Base-by-base conservation (phyloP, 1,140 invertebrate species). In the Microplitis mediator region DNA sequence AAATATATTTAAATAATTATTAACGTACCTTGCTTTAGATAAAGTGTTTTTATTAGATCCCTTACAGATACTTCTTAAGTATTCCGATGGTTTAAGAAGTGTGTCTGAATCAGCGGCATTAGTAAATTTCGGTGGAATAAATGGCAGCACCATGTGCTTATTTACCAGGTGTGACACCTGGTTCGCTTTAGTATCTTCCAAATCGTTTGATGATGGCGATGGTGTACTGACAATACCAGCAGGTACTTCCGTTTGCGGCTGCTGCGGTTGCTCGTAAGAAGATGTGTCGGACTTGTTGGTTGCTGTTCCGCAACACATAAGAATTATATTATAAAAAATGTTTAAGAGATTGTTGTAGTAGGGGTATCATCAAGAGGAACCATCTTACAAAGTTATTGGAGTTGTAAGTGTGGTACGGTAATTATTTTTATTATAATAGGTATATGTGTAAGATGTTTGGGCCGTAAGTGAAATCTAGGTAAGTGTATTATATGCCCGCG, bases 31-130 rank as follows among this genome's bases (percentile, higher is more conserved):
- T 62, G 86, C 85, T 74, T 87, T 87, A 32, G 85, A 85, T 4
- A 87, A 75, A 36, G 77, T 86, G 64, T 76, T 83, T 74, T 82
- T 83, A 4, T 72, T 60, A 3, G 76, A 60, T 23, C 88, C 32
- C 60, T 90, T 91, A 82, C 91, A 90, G 82, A 96, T 94, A 80
- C 93, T 95, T 78, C 92, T 92, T 71, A 97, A 88, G 85, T 97
- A 97, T 84, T 97, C 95, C 45, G 94, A 95, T 52, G 95, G 95
- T 82, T 97, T 97, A 80, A 97, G 95, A 56, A 97, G 90, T 52
- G 92, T 90, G 82, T 95, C 92, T 63, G 93, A 91, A 78, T 92
- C 89, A 73, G 89, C 88, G 32, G 89, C 89, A 80, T 90, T 89
- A 36, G 91, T 91, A 87, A 97, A 96, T 84, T 94, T 93, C 32